Conservation (phyloP, 2,113 vertebrate species). For the Cygnus buccinator region DNA sequence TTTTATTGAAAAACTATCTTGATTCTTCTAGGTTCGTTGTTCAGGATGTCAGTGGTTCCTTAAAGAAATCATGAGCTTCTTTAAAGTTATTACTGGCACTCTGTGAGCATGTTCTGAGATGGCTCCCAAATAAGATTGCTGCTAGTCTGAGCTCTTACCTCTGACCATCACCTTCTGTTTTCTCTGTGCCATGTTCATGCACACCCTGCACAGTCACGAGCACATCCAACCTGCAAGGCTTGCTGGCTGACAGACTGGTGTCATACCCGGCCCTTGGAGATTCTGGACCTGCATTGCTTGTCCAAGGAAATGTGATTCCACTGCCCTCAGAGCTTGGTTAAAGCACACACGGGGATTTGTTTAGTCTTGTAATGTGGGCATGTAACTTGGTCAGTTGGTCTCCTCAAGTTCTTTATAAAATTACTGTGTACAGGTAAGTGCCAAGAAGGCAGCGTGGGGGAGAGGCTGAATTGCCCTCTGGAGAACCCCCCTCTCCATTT, state of each 20-base stretch:
- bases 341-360: background rate
- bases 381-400: background rate
- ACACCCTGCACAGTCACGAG: background rate
- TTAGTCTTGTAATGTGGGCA: background rate
- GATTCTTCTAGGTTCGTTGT: background rate
- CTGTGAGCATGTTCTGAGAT: background rate
- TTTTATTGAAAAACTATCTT: background rate
- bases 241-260: background rate
- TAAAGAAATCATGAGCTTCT: background rate
- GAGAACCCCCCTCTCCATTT: background rate
- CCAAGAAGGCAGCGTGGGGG: background rate
- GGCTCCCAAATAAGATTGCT: background rate
- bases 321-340: background rate
- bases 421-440: background rate
- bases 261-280: background rate
- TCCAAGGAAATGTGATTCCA: background rate
- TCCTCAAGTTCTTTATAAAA: background rate
- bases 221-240: background rate
- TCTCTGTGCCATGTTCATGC: background rate
- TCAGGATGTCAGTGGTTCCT: background rate
- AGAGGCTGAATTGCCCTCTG: background rate
- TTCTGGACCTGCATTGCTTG: background rate
- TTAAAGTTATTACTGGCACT: background rate
- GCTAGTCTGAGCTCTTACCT: background rate
- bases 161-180: background rate